A percentile compares a stretch with the other conserved stretches of the same genome.
These are phyloP conservation scores for Drosophila bunnanda DNA, from an alignment of 2,888 invertebrate species.

Conservation along the genomic window DNA sequence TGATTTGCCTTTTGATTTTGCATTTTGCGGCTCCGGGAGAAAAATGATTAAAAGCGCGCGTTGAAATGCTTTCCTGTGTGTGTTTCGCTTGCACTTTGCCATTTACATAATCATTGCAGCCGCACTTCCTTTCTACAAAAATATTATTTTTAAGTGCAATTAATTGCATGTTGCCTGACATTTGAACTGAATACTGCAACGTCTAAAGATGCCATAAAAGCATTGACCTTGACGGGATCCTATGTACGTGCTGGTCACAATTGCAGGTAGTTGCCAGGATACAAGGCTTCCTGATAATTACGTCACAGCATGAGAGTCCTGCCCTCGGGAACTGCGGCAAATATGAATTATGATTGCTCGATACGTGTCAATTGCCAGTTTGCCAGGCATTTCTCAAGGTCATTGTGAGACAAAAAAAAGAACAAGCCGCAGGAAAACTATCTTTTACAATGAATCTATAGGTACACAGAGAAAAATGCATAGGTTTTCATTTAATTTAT, in stretches of 20 bases:
- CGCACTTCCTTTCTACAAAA: slow-evolving; percentile 13
- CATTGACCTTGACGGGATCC: slow-evolving; percentile 65
- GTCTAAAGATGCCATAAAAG: slow-evolving; percentile 23
- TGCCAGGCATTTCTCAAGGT: slow-evolving; percentile 63
- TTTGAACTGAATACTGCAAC: slow-evolving; percentile 35
- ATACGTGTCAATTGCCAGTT: slow-evolving; percentile 74
- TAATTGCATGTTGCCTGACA: slow-evolving; percentile 63
- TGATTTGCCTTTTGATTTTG: slow-evolving; percentile 58
- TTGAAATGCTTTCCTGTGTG: slow-evolving; percentile 74
- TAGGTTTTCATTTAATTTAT: neutral
- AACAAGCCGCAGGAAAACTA: slow-evolving; percentile 26
- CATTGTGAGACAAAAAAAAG: slow-evolving; percentile 64
- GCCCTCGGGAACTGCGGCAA: slow-evolving; percentile 53
- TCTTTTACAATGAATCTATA: slow-evolving; percentile 24
- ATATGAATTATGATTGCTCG: slow-evolving; percentile 76
- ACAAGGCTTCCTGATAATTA: slow-evolving; percentile 63
- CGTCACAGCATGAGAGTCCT: slow-evolving; percentile 57
- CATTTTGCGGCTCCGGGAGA: slow-evolving; percentile 36
- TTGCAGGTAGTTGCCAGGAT: slow-evolving; percentile 59
- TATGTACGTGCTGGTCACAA: slow-evolving; percentile 75
- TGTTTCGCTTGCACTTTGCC: slow-evolving; percentile 40
- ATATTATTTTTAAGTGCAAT: slow-evolving; percentile 34
- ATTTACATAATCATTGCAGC: slow-evolving; percentile 56
- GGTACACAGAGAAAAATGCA: neutral
- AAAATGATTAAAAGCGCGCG: slow-evolving; percentile 76